phyloP scores from a whole-genome alignment of 2,797 vertebrate species.

The Notolepis coatsorum region DNA sequence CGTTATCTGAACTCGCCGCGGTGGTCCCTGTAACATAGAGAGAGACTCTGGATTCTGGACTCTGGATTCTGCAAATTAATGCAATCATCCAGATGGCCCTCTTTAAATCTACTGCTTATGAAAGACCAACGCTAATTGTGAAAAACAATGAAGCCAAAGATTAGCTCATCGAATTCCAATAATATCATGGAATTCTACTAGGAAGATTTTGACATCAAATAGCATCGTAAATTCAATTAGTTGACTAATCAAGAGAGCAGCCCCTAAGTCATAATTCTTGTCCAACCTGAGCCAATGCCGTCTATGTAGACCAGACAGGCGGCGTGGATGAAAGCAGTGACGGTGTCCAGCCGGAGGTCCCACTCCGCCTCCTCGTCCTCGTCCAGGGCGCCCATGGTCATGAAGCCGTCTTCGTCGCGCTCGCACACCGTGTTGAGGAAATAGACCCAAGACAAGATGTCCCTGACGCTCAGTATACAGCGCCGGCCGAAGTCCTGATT shows the following conservation, averaged over 20 bases:
- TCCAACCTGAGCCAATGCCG: slow-evolving; percentile 93
- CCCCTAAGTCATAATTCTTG: too few relatives aligned
- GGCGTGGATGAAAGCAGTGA: slow-evolving; percentile 91
- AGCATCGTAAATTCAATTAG: too few relatives aligned
- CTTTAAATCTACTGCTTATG: too few relatives aligned
- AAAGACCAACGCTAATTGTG: too few relatives aligned
- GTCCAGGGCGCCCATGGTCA: slow-evolving; percentile 68
- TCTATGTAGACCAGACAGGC: slow-evolving; percentile 95
- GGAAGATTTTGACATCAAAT: too few relatives aligned
- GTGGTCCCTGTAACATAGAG: slow-evolving; percentile 83
- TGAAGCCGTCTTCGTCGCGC: slow-evolving; percentile 70
- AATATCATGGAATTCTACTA: too few relatives aligned
- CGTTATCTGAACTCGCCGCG: slow-evolving; percentile 80
- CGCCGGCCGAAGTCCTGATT: slow-evolving; percentile 91
- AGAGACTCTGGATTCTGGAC: too few relatives aligned
- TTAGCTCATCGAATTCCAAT: too few relatives aligned
- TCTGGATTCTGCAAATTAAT: too few relatives aligned
- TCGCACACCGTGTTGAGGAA: slow-evolving; percentile 90
- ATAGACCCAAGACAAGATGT: slow-evolving; percentile 93
- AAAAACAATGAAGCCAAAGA: too few relatives aligned
- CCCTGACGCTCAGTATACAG: slow-evolving; percentile 92
- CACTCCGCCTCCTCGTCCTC: slow-evolving; percentile 69
- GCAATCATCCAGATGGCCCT: too few relatives aligned
- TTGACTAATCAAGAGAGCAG: too few relatives aligned
- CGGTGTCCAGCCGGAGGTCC: slow-evolving; percentile 76